A percentile compares a stretch with the other conserved stretches of the same genome.
Conservation (phyloP, 2,113 vertebrate genomes). For the Puntigrus tetrazona region DNA sequence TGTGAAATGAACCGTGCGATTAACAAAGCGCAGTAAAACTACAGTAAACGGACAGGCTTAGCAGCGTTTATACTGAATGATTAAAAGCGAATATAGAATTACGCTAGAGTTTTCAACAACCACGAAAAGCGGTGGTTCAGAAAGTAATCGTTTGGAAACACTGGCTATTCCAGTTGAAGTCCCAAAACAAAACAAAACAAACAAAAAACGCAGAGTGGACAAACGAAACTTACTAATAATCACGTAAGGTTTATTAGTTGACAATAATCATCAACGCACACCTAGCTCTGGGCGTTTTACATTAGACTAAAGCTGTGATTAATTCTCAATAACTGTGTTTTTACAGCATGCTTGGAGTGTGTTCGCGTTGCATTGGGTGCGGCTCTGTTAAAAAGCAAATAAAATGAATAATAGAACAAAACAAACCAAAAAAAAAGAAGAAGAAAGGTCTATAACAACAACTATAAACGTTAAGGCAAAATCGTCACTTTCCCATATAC, state of each 20-base stretch:
- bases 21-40: not conserved
- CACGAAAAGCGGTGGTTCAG: not conserved
- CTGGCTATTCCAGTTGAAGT: not conserved
- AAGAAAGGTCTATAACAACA: too few relatives aligned
- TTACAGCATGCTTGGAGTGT: not conserved
- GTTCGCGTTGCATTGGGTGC: not conserved
- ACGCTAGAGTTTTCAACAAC: not conserved
- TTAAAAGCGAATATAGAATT: not conserved
- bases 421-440: too few relatives aligned
- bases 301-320: not conserved
- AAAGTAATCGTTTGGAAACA: not conserved
- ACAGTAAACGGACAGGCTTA: not conserved
- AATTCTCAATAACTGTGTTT: not conserved
- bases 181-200: not conserved
- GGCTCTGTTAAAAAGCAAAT: not conserved
- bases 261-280: not conserved
- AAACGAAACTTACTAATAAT: not conserved
- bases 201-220: not conserved
- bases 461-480: not conserved
- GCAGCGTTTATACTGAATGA: not conserved
- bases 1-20: not conserved
- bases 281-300: not conserved
- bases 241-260: not conserved
- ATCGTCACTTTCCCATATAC: not conserved
- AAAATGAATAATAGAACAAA: too few relatives aligned